Base-by-base conservation (phyloP, 2,797 vertebrate genomes). In the Chelon auratus region DNA sequence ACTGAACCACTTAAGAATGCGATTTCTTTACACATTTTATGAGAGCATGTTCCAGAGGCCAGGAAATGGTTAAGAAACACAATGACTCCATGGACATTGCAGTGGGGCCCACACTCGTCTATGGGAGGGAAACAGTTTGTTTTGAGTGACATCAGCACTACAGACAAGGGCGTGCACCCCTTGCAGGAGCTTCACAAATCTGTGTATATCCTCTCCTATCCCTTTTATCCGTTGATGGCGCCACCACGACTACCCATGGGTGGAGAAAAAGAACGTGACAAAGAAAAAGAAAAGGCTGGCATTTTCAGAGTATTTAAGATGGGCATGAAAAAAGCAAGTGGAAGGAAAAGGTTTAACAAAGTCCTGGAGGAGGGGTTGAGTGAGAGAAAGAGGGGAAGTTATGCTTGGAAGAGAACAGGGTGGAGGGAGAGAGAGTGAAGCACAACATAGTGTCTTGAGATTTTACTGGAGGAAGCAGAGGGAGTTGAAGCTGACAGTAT, bases 11-110 rank as follows among this genome's bases (percentile, higher is more conserved):
- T 42, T 0, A 87, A 84, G 87, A 90, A 92, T 90, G 87, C 63
- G 52, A 47, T 69, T 76, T 78, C 37, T 26, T 17, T 55, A 81
- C 57, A 79, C 37, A 68, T 63, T 56, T 50, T 18, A 58, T 71
- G 60, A 47, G 43, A 78, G 36, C 70, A 59, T 54, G 22, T 76
- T 50, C 36, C 56, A 24, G 53, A 79, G 71, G 68, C n/a, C 79
- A 90, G 88, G 87, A 87, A 92, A 87, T 68, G n/a, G 77, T 86
- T 75, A 80, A 80, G 73, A 78, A 91, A 83, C 81, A 92, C 89
- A 89, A 90, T 86, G 83, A 73, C 20, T 70, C 45, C 62, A 63
- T 65, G 62, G 75, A 85, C 62, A 51, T 55, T 48, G 60, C 64
- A 69, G 67, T 40, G 83, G 78, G 84, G 81, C 80, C 88, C 73